Percentiles rank a stretch among this genome's conserved stretches.
Conservation (phyloP, 2,797 vertebrate species). For the Sebastes vulpes region DNA sequence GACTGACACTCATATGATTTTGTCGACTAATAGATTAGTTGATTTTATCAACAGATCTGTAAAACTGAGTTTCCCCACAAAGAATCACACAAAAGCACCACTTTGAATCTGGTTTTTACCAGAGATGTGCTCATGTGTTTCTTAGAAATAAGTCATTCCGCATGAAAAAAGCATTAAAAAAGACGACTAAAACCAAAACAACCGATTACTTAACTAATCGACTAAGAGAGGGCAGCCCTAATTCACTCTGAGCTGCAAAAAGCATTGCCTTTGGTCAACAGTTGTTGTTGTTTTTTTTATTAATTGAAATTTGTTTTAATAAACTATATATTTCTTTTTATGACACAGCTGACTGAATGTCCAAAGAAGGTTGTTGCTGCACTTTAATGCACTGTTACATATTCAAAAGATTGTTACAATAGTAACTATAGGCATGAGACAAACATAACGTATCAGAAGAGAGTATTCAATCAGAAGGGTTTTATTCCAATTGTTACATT, state of each 20-base stretch:
- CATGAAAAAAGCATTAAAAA: background rate
- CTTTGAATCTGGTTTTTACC: background rate
- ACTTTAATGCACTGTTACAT: slow-evolving; percentile 31
- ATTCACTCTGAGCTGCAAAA: background rate
- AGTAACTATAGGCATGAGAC: slow-evolving; percentile 36
- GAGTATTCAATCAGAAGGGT: background rate
- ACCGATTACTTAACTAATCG: background rate
- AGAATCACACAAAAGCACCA: background rate
- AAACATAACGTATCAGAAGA: slow-evolving; percentile 4
- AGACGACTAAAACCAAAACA: background rate
- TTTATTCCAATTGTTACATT: slow-evolving; percentile 21
- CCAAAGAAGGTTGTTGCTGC: slow-evolving; percentile 31
- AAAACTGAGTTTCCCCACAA: background rate
- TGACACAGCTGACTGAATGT: slow-evolving; percentile 35
- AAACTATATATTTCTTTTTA: background rate
- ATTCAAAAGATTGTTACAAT: slow-evolving; percentile 41
- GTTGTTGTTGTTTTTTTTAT: slow-evolving; percentile 24
- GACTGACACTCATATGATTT: too few relatives aligned
- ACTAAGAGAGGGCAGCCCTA: background rate
- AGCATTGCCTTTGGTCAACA: slow-evolving; percentile 45
- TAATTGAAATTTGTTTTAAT: slow-evolving; percentile 6
- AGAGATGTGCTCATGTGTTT: too few relatives aligned
- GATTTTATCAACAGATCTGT: background rate
- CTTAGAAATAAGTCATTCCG: too few relatives aligned
- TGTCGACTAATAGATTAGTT: too few relatives aligned